Percentiles rank a stretch among this genome's conserved stretches.
These are phyloP conservation scores for Telmatochromis bifrenatus DNA, from an alignment of 2,113 vertebrate species.

Conservation along the genomic window DNA sequence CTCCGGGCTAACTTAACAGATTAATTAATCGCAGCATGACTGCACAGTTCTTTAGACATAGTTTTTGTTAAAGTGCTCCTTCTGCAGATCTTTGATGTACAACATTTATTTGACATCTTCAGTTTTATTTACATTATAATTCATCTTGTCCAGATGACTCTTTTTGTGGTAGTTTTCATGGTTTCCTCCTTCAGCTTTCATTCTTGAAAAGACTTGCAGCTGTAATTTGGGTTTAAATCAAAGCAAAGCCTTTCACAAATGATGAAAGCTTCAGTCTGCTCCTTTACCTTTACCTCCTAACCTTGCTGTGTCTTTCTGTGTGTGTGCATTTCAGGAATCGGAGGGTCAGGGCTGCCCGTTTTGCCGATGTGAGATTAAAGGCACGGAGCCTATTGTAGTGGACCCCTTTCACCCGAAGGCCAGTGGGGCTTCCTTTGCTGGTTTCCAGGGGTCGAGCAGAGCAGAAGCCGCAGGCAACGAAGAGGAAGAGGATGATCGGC, in stretches of 20 bases:
- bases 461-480: conserved; percentile 83
- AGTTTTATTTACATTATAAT: background rate
- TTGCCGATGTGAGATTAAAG: conserved; percentile 98
- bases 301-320: background rate
- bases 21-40: background rate
- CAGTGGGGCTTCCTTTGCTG: conserved; percentile 68
- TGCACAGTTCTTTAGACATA: background rate
- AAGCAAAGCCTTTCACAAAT: background rate
- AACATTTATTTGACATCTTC: background rate
- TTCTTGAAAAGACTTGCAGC: background rate
- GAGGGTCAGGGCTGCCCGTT: conserved; percentile 97
- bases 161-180: background rate
- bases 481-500: conserved; percentile 88
- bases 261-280: background rate
- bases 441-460: conserved; percentile 77
- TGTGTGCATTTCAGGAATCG: conserved; percentile 77
- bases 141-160: fast-evolving
- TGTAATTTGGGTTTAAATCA: background rate
- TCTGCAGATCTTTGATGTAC: background rate
- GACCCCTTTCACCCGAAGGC: conserved; percentile 93
- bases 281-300: background rate
- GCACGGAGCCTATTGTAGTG: conserved; percentile 95
- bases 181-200: background rate
- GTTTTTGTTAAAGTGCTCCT: background rate
- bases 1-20: background rate